These are phyloP conservation scores for Bellardia bayeri DNA, from an alignment of 2,888 invertebrate genomes.

Conservation along the genomic window DNA sequence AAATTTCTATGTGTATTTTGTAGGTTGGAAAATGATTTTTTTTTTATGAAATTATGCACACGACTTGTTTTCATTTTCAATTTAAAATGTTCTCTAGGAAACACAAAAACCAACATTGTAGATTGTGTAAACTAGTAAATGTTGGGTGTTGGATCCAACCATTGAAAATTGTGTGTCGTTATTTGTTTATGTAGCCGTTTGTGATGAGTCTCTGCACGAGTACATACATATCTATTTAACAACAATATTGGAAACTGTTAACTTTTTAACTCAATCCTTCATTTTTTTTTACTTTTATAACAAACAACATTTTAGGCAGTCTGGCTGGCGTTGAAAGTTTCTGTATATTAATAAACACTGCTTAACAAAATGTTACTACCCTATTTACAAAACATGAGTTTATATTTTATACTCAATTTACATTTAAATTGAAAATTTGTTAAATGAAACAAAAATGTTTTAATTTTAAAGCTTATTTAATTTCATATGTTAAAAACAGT, in stretches of 20 bases:
- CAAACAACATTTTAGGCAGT: constrained; percentile 18
- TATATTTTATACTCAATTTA: not conserved
- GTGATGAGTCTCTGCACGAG: not conserved
- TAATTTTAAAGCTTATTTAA: not conserved
- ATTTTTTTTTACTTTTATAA: not conserved
- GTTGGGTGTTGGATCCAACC: not conserved
- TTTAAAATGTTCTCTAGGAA: constrained; percentile 39
- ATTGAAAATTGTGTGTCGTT: not conserved
- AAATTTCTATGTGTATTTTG: constrained; percentile 4
- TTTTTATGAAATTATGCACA: constrained; percentile 59
- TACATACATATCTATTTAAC: constrained; percentile 6
- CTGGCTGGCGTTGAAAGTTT: not conserved
- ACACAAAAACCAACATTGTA: constrained; percentile 15
- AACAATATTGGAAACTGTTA: constrained; percentile 49
- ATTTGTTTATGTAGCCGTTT: constrained; percentile 10
- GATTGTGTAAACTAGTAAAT: not conserved
- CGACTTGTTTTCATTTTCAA: constrained; percentile 63
- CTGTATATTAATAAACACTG: constrained; percentile 4
- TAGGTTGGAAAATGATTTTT: constrained; percentile 24
- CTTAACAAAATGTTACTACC: not conserved
- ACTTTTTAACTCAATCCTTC: constrained; percentile 40
- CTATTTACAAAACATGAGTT: not conserved
- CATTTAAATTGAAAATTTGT: not conserved
- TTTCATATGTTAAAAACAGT: not conserved
- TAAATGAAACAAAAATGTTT: not conserved